Conservation (phyloP, 2,113 vertebrate species). For the Erythrolamprus reginae region DNA sequence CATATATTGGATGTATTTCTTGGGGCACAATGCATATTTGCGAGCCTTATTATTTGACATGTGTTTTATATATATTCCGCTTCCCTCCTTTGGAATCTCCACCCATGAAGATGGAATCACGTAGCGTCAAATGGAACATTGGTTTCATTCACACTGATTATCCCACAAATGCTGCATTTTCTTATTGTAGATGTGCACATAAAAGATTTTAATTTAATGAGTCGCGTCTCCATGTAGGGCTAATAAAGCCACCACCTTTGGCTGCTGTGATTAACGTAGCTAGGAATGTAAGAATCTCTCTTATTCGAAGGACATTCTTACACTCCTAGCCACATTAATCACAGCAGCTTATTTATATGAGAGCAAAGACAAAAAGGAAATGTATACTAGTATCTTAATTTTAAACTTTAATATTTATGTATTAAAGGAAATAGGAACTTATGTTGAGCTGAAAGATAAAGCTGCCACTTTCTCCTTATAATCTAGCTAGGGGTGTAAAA, state of each 20-base stretch:
- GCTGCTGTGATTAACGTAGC: not conserved
- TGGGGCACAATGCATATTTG: not conserved
- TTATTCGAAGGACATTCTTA: not conserved
- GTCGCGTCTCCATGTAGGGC: not conserved
- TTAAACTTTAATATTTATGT: not conserved
- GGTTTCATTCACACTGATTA: not conserved
- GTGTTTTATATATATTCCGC: not conserved
- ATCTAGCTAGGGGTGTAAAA: not conserved
- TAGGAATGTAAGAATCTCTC: not conserved
- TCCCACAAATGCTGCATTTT: not conserved
- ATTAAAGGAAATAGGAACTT: not conserved
- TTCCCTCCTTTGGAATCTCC: not conserved
- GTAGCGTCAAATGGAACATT: not conserved
- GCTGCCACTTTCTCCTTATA: not conserved
- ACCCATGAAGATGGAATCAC: not conserved
- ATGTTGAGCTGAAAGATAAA: not conserved
- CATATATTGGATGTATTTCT: not conserved
- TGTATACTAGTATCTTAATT: not conserved
- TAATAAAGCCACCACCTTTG: not conserved
- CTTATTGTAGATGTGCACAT: not conserved
- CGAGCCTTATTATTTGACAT: not conserved
- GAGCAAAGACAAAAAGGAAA: not conserved
- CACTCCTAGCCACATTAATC: not conserved
- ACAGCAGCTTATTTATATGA: not conserved
- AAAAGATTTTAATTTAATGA: not conserved